Conservation (phyloP, 2,797 vertebrate species). For the Psittacula echo region DNA sequence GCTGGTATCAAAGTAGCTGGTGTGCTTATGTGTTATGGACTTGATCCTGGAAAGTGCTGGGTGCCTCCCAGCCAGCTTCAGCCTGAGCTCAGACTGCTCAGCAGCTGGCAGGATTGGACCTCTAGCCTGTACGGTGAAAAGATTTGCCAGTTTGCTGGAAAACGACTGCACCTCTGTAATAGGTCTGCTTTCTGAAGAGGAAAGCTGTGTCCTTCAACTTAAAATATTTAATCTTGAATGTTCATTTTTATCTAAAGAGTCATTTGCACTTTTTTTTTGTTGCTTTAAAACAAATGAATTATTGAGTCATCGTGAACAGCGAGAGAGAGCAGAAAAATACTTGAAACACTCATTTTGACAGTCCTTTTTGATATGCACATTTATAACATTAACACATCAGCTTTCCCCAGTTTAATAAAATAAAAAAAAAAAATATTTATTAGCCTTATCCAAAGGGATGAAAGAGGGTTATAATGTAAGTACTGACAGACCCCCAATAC, state of each 20-base stretch:
- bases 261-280: neutral
- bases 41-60: neutral
- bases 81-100: neutral
- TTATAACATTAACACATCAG: neutral
- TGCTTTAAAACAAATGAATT: neutral
- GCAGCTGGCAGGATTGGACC: neutral
- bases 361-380: neutral
- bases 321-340: neutral
- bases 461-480: neutral
- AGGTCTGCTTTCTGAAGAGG: neutral
- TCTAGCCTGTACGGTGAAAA: neutral
- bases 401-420: neutral
- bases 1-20: neutral
- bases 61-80: neutral
- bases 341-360: neutral
- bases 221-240: neutral
- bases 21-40: neutral
- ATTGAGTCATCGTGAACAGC: neutral
- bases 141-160: neutral
- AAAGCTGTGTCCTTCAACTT: neutral
- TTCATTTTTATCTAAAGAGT: neutral
- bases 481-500: neutral
- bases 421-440: neutral
- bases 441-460: neutral
- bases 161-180: neutral